These are phyloP conservation scores for Sinohyriopsis cumingii DNA, from an alignment of 2,888 invertebrate genomes.

Conservation along the genomic window DNA sequence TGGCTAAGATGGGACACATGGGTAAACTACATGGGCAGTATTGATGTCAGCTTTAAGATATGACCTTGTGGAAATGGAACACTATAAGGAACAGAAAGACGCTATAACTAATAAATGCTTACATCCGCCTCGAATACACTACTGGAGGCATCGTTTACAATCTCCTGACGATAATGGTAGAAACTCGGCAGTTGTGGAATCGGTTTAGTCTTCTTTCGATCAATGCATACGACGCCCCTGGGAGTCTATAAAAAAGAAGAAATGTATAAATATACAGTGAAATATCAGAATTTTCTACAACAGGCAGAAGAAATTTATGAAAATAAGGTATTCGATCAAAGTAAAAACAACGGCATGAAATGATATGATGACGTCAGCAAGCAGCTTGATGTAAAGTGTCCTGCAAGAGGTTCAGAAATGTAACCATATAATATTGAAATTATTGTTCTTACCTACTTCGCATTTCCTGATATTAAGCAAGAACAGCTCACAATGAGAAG, in stretches of 20 bases:
- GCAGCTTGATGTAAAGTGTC: neutral
- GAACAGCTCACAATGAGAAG: no score
- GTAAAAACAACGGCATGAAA: neutral
- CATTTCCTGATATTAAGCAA: no score
- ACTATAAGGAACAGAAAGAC: no score
- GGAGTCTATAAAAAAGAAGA: slow-evolving; percentile 31
- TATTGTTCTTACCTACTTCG: no score
- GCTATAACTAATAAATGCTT: slow-evolving; percentile 6
- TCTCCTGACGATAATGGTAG: slow-evolving; percentile 42
- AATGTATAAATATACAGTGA: neutral
- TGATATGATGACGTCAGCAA: neutral
- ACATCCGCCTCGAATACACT: slow-evolving; percentile 30
- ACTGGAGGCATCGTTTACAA: slow-evolving; percentile 7
- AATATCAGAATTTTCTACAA: neutral
- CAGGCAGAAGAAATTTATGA: no score
- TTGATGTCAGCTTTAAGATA: no score
- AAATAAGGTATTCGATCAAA: neutral
- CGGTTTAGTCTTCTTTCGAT: slow-evolving; percentile 22
- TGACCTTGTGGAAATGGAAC: no score
- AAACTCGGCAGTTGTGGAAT: slow-evolving; percentile 29
- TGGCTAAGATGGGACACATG: no score
- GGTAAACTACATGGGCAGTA: no score
- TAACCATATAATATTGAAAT: no score
- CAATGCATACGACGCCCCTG: slow-evolving; percentile 34
- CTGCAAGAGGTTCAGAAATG: no score